Conservation (phyloP, 2,888 invertebrate genomes). For the Hypena proboscidalis region DNA sequence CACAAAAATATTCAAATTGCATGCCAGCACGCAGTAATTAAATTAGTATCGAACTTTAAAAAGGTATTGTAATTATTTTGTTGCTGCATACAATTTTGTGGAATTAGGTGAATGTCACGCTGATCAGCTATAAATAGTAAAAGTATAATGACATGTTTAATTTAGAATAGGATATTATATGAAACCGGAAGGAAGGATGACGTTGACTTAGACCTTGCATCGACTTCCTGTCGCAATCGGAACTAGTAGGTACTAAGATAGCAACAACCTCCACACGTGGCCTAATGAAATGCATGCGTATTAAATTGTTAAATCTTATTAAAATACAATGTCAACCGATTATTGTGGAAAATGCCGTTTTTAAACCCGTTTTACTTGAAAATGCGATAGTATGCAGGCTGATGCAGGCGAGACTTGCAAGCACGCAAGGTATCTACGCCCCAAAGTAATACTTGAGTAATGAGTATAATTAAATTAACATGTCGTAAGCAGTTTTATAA, state of each 20-base stretch:
- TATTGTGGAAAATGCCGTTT: constrained; percentile 25
- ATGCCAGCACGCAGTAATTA: constrained; percentile 26
- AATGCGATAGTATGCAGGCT: constrained; percentile 7
- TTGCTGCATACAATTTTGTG: constrained; percentile 11
- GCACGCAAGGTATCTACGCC: neutral
- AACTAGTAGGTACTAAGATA: constrained; percentile 42
- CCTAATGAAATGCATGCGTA: constrained; percentile 47
- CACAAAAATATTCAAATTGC: constrained; percentile 36
- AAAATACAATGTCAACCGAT: constrained; percentile 41
- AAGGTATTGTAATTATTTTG: constrained; percentile 22
- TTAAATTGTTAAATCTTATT: constrained; percentile 33
- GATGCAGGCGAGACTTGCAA: constrained; percentile 2
- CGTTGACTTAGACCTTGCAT: constrained; percentile 59
- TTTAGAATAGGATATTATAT: constrained; percentile 47
- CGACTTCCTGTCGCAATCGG: constrained; percentile 67
- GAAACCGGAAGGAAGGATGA: constrained; percentile 72
- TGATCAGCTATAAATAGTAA: constrained; percentile 16
- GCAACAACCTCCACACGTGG: constrained; percentile 28
- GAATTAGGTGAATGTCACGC: constrained; percentile 37
- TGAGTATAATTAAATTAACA: too few relatives aligned
- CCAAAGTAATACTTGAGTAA: too few relatives aligned
- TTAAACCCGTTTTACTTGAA: constrained; percentile 37
- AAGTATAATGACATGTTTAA: constrained; percentile 4
- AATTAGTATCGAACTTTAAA: constrained; percentile 17
- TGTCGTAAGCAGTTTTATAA: too few relatives aligned